Evolutionary conservation across 2,888 invertebrate genomes (phyloP), one percentile per base, ranked within the genome.

Genomic region (Dryobota labecula): DNA sequence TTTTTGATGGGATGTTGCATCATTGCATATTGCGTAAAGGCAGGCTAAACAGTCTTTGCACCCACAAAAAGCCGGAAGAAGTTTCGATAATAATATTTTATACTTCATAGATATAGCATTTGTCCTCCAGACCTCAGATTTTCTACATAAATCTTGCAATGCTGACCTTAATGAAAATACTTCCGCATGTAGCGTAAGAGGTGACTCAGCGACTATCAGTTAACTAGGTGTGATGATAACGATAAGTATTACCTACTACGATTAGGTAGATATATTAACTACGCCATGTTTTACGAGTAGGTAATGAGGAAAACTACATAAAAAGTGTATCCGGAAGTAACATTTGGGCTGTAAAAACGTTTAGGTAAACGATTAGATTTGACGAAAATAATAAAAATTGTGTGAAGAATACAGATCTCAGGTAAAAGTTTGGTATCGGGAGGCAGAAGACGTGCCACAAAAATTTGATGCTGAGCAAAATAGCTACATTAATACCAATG

Each of bases 401-500:
- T 30, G 20, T 24, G 4, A 8, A 27, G 11, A 53, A 24, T 24
- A n/a, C 11, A 61, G 38, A 75, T 41, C 11, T n/a, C 8, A 9
- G 18, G 27, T 20, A 24, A 30, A 30, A 30, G 4, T 15, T 51
- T 13, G 20, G 2, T 47, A n/a, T 4, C 13, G 47, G 13, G 13
- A 43, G n/a, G 36, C 13, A 33, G 51, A 24, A 58, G 18, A 38
- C 13, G 30, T 49, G 9, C 8, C 15, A 36, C 9, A 13, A n/a
- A 60, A 60, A 61, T 18, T 0, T 0, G 8, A 73, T 51, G 20
- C 18, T 53, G 13, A 11, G 2, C 2, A 15, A 27, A 33, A 53
- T 30, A 63, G 54, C 24, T 53, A 64, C 67, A 78, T 80, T 80
- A 74, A 75, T 76, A 54, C 43, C 49, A 65, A 67, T 80, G 82